Base-by-base conservation (phyloP, 2,797 vertebrate genomes). In the Danio aesculapii region DNA sequence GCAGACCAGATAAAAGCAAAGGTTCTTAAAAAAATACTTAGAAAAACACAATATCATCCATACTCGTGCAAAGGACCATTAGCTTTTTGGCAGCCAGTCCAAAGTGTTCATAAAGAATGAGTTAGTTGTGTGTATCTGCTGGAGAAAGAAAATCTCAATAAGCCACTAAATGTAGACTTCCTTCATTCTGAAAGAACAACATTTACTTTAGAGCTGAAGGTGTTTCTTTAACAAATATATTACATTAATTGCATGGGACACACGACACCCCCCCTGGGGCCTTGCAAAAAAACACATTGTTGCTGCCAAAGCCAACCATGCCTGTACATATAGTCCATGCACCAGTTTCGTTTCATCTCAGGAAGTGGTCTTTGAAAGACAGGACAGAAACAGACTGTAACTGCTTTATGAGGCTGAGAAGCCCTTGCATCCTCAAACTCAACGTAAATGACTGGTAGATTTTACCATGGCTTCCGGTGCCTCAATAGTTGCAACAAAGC, bases 221-320 rank as follows among this genome's bases (percentile, higher is more conserved):
- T 93, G 92, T 94, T 93, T 91, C 91, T 93, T 85, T 91, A 93
- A 91, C 87, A 90, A 93, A 91, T 91, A 91, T 81, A 91, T 90
- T 87, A 88, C 86, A 90, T 91, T 91, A 90, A 93, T 90, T 92
- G 90, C 86, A 88, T 83, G 46, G 83, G 91, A 90, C 85, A 92
- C 85, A 78, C 46, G 85, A 92, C 83, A 81, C 87, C 74, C 89
- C 91, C 88, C 8, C 8, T 87, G 91, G 89, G 91, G 77, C 81
- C 77, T 89, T 90, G 86, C 90, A 89, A 90, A 85, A 90, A 85
- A 82, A 84, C 72, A 86, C 43, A 71, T 85, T 86, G 81, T 79
- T 71, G 69, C 87, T 82, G 91, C 84, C 83, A 87, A 85, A 83
- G 72, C 82, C 71, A 85, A 87, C 68, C 41, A 62, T 13, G 79